phyloP scores from a whole-genome alignment of 2,113 vertebrate genomes.

The Xiphias gladius region DNA sequence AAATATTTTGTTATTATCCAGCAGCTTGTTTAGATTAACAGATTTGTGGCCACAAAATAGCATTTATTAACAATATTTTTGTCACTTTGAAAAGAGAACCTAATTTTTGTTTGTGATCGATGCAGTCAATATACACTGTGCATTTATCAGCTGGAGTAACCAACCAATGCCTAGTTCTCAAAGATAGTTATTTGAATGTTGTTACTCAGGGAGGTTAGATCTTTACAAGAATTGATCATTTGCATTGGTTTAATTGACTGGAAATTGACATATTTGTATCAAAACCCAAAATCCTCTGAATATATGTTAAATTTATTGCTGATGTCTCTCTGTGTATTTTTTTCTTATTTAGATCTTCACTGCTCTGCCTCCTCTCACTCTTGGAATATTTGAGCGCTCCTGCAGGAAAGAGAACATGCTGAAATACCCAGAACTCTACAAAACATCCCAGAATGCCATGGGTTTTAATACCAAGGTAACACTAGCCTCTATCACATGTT shows the following conservation, averaged over 20 bases:
- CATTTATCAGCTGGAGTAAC: neutral
- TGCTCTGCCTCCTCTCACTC: constrained; percentile 95
- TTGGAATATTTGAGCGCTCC: constrained; percentile 98
- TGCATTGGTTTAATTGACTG: neutral
- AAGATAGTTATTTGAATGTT: neutral
- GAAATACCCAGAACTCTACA: constrained; percentile 98
- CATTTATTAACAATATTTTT: neutral
- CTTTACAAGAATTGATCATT: neutral
- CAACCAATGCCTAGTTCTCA: neutral
- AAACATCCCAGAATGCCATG: constrained; percentile 97
- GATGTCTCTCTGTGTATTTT: constrained; percentile 18
- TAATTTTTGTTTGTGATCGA: neutral
- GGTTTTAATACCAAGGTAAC: constrained; percentile 98
- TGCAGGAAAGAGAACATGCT: constrained; percentile 99
- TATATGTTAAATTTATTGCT: neutral
- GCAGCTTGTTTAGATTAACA: no score
- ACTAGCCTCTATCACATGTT: neutral
- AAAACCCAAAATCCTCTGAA: neutral
- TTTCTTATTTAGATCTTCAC: constrained; percentile 89
- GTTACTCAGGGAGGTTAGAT: neutral
- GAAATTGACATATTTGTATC: neutral
- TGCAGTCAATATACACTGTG: neutral
- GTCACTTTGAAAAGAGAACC: neutral
- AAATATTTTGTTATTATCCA: neutral
- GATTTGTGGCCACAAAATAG: neutral